Base-by-base conservation (phyloP, 2,797 vertebrate species). In the Picus viridis region DNA sequence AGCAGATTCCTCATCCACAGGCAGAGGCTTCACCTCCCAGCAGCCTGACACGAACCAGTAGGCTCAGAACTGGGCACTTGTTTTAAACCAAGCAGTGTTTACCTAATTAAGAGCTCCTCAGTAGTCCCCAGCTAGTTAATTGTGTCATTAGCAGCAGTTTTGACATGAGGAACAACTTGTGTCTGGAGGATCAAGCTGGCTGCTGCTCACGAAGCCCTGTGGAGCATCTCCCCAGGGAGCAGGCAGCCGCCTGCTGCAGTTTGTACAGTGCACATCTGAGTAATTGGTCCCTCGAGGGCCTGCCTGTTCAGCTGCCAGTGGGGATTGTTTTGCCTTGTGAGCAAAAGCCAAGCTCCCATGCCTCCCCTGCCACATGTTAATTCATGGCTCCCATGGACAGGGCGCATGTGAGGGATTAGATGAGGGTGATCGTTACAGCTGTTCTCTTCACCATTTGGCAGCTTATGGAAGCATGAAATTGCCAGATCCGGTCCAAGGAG, bases 81-180 rank as follows among this genome's bases (percentile, higher is more conserved):
- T 72, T 72, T 73, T 96, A 93, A 94, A 6, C 83, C n/a, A 32
- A 95, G 85, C 94, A n/a, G 29, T 97, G 96, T 98, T 98, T 97
- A 96, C 96, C 97, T 98, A 97, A 98, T 98, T 98, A 98, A 98
- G 97, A 97, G 97, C 96, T 96, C 90, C 97, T 96, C 91, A 53
- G 92, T 86, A 83, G 96, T 97, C 97, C 96, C 96, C 91, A 63
- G 97, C 69, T 97, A 94, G 94, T 97, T 98, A 97, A 97, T 97
- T 96, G 97, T 98, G 97, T 96, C 97, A 97, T 98, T 97, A 97
- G 96, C 92, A 54, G 96, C 96, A 97, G 96, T 86, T 98, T 74
- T 98, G 98, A 98, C 97, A 88, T 26, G 94, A 97, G 96, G 95
- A 97, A 70, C 96, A 89, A 92, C 96, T 77, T 84, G 57, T 36